Evolutionary conservation across 2,797 vertebrate species (phyloP), one percentile per base, ranked within the genome.

Genomic region (Pogonophryne albipinna): DNA sequence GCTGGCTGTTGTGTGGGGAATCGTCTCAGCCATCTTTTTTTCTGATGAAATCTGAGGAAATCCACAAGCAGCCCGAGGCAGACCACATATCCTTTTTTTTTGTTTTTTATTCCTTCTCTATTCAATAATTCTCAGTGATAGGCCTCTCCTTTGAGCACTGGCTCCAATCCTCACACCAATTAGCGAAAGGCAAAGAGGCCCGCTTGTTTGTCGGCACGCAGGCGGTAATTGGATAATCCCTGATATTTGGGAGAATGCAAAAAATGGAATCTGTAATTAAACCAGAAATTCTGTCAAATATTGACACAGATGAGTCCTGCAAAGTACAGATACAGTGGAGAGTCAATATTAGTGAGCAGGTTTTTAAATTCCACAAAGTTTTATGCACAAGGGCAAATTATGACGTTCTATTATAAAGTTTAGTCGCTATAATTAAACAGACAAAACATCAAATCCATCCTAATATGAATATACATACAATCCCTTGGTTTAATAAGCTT

Each of bases 11-110:
- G 89, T 92, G 91, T 89, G 85, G 89, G 87, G 77, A 85, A 89
- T 92, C 85, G 83, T 85, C 85, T 83, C 83, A 72, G 83, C 84
- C 89, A 79, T 91, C 84, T 89, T 89, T 87, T 53, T 87, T 87
- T 85, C 91, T 94, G 92, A 94, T 92, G 94, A 93, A 93, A 94
- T 92, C 84, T 80, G 80, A 94, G 89, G 93, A 93, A 94, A 93
- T 91, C 85, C 90, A 75, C 82, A 61, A 76, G 85, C 90, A 85
- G 89, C 90, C 84, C 56, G 69, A 68, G 89, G 91, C 89, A 51
- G 87, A 90, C 88, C 87, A 88, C 87, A 90, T 88, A 85, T 89
- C 80, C 67, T 50, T 31, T 51, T 56, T 41, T 41, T 50, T 31
- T 51, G 52, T 41, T 41, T 50, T 58, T 71, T 17, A 62, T 56